Conservation (phyloP, 64 coral and sea anemone species). For the Pocillopora verrucosa region DNA sequence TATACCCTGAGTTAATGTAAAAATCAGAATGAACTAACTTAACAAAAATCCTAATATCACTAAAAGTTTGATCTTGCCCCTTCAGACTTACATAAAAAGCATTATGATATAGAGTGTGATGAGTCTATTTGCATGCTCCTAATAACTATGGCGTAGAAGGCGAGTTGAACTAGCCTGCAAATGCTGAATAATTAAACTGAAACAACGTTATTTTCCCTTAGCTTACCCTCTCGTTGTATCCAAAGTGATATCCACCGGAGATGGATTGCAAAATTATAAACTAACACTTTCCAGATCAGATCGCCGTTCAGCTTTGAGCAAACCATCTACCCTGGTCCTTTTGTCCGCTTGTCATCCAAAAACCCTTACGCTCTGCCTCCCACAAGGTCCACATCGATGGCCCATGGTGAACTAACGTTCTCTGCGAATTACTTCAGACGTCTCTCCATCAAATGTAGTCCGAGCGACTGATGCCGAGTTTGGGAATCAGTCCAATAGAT, state of each 20-base stretch:
- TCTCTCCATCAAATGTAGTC: constrained; percentile 12
- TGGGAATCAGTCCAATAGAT: constrained; percentile 43
- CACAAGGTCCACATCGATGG: constrained; percentile 29
- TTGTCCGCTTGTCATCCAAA: constrained; percentile 7
- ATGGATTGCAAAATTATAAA: background rate
- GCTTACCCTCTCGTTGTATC: constrained; percentile 39
- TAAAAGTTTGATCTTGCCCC: too few species aligned
- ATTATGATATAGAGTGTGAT: too few species aligned
- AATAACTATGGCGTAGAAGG: too few species aligned
- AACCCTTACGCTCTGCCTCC: too few species aligned
- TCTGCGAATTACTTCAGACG: constrained; percentile 14
- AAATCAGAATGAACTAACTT: background rate
- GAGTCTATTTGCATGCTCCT: too few species aligned
- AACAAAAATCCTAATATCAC: too few species aligned
- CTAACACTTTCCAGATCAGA: constrained; percentile 13
- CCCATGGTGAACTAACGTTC: background rate
- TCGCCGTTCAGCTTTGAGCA: constrained; percentile 33
- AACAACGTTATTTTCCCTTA: too few species aligned
- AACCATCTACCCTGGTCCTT: too few species aligned
- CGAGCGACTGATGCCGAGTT: constrained; percentile 1
- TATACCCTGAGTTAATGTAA: background rate
- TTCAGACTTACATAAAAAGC: too few species aligned
- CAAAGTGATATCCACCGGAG: constrained; percentile 24
- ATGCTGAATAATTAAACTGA: too few species aligned
- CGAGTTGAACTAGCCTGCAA: too few species aligned